Conservation (phyloP, 2,888 invertebrate genomes). For the Neuroscelio doddi region DNA sequence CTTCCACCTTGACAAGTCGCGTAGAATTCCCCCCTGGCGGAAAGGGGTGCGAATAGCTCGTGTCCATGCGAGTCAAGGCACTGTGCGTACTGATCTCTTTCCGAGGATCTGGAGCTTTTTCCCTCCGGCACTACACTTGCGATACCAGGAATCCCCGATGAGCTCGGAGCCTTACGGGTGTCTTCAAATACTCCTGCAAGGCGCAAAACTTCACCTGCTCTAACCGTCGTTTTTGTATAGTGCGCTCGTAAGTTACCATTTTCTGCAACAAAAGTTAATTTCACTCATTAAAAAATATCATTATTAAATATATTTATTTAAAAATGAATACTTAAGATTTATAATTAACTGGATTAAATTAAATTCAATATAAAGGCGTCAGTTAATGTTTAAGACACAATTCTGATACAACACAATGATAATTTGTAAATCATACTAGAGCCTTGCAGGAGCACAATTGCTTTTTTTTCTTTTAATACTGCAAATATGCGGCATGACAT, state of each 20-base stretch:
- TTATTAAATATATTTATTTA: too few species aligned
- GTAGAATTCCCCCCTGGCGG: slow-evolving; percentile 74
- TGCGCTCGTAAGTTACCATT: slow-evolving; percentile 68
- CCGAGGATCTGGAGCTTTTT: slow-evolving; percentile 67
- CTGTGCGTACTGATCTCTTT: slow-evolving; percentile 73
- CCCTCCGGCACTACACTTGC: slow-evolving; percentile 61
- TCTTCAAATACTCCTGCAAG: slow-evolving; percentile 75
- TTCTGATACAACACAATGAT: too few species aligned
- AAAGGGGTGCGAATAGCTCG: slow-evolving; percentile 73
- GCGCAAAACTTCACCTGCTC: slow-evolving; percentile 73
- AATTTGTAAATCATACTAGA: background rate
- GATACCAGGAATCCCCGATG: slow-evolving; percentile 62
- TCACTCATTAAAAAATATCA: too few species aligned
- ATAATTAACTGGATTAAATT: too few species aligned
- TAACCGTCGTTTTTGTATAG: slow-evolving; percentile 73
- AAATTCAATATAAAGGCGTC: too few species aligned
- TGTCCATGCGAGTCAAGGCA: slow-evolving; percentile 72
- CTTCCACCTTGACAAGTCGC: slow-evolving; percentile 73
- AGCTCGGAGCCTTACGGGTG: slow-evolving; percentile 65
- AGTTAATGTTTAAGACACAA: too few species aligned
- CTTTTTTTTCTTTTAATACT: background rate
- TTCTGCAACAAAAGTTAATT: slow-evolving; percentile 53
- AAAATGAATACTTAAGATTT: too few species aligned
- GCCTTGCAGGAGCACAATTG: background rate
- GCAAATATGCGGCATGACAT: slow-evolving; percentile 50